These are phyloP conservation scores for Saguinus midas DNA, from an alignment of 2,113 vertebrate genomes.

Conservation along the genomic window DNA sequence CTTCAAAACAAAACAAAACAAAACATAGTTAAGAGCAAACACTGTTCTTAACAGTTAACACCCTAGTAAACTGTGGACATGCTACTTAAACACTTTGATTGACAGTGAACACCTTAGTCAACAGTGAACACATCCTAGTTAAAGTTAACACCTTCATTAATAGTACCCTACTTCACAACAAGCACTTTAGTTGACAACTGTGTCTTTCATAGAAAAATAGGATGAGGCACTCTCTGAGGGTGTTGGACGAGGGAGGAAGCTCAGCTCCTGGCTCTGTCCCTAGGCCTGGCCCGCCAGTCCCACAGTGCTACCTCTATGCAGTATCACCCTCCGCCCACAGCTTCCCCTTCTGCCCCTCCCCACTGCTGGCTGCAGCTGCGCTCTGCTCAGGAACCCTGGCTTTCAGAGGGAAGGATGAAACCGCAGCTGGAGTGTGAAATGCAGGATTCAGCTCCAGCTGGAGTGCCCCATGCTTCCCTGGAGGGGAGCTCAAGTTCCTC, in stretches of 20 bases:
- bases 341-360: neutral
- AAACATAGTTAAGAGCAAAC: neutral
- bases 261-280: neutral
- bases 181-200: neutral
- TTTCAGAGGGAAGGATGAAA: constrained; percentile 34
- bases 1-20: no score
- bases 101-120: neutral
- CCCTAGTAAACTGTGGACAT: neutral
- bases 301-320: rapidly evolving
- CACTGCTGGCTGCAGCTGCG: rapidly evolving
- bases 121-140: neutral
- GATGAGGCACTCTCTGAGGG: rapidly evolving
- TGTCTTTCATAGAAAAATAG: neutral
- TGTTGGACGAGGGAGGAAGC: neutral
- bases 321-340: neutral
- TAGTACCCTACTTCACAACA: neutral
- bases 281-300: neutral
- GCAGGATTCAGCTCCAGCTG: constrained; percentile 27
- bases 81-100: neutral
- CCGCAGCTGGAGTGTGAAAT: neutral
- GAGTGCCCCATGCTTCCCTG: neutral
- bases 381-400: neutral
- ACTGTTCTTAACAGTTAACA: neutral
- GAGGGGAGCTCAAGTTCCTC: neutral
- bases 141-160: neutral